Percentiles rank a stretch among this genome's conserved stretches.
Conservation (phyloP, 1,140 invertebrate genomes). For the Atta texana region DNA sequence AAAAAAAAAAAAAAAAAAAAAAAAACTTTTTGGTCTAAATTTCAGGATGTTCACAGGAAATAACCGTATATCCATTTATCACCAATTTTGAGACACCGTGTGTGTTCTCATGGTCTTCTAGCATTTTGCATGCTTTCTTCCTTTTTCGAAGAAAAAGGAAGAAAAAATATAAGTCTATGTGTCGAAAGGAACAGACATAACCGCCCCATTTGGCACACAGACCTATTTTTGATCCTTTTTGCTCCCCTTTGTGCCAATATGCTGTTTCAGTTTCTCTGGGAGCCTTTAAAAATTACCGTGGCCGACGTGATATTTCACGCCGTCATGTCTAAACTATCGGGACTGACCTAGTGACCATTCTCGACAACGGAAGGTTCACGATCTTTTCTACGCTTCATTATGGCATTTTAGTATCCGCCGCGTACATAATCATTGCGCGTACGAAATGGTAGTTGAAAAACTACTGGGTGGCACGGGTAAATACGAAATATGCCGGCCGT, state of each 20-base stretch:
- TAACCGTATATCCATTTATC: conserved; percentile 1
- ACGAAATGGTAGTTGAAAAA: conserved; percentile 37
- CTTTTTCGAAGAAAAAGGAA: background rate
- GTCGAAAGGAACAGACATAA: conserved; percentile 10
- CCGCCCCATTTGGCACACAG: conserved; percentile 28
- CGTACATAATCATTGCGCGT: conserved; percentile 20
- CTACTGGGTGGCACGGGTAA: conserved; percentile 38
- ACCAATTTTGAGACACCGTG: conserved; percentile 19
- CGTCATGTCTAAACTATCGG: conserved; percentile 35
- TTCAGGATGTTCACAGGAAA: background rate
- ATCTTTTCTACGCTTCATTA: conserved; percentile 25
- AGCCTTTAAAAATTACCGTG: conserved; percentile 35
- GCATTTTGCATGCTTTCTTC: conserved; percentile 26
- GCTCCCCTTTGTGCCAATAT: conserved; percentile 12
- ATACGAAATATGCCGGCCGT: conserved; percentile 30
- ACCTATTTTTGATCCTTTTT: conserved; percentile 35
- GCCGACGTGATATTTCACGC: conserved; percentile 44
- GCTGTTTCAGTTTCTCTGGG: conserved; percentile 3
- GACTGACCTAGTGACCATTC: conserved; percentile 14
- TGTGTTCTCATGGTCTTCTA: background rate
- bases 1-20: background rate
- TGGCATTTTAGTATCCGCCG: conserved; percentile 9
- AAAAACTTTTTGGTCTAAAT: background rate
- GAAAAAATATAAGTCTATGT: conserved; percentile 17
- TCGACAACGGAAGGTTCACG: conserved; percentile 8